Base-by-base conservation (phyloP, 2,797 vertebrate genomes). In the Cynodonichthys magdalenae region DNA sequence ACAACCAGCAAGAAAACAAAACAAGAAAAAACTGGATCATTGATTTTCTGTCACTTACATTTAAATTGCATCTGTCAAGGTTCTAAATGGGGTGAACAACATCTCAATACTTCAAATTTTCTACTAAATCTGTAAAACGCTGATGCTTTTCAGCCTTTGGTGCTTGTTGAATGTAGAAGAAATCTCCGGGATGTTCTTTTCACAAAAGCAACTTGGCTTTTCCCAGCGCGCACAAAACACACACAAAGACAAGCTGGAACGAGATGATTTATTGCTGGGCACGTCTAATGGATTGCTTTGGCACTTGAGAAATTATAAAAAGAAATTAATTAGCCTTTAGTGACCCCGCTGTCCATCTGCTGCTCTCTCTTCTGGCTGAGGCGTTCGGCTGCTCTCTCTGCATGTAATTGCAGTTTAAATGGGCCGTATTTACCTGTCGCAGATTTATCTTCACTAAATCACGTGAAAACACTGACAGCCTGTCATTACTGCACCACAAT, bases 241-340 rank as follows among this genome's bases (percentile, higher is more conserved):
- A 53, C 54, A 65, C 52, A 66, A 36, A 64, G 36, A 28, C 69
- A 73, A 10, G 18, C 66, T 67, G 46, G 69, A 71, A 80, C 69
- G 75, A 81, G 82, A 89, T 93, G 91, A 94, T 93, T 94, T 93
- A 93, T 93, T 86, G 90, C 84, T 73, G 75, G 85, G 80, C 85
- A 63, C 90, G 80, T 90, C 89, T 92, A 93, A 93, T 92, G 87
- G 90, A 91, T 93, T 92, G 84, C 89, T 81, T 83, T 87, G 84
- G 89, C 89, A 90, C 87, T 86, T 81, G 80, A 89, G 81, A 90
- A 93, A 94, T 93, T 92, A 91, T 92, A 89, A 92, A 92, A 92
- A 92, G 80, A 92, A 93, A 91, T 92, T 87, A 93, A 93, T 93
- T 93, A 93, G 88, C 90, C 93, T 92, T 89, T 84, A 81, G 89